These are phyloP conservation scores for Epirrhoe tristata DNA, from an alignment of 2,888 invertebrate genomes.

Conservation along the genomic window DNA sequence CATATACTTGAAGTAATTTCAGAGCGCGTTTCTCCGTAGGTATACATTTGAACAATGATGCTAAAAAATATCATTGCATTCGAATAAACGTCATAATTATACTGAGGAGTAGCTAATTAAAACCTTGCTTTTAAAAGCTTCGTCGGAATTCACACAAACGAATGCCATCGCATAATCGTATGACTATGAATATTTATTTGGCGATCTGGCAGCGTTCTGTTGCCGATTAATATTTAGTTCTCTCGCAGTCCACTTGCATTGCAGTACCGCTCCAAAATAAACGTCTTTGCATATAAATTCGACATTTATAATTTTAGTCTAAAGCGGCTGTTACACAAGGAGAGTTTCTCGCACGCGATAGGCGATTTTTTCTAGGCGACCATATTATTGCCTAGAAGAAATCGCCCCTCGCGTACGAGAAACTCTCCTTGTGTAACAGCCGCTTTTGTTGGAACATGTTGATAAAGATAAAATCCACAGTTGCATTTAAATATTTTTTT, in stretches of 20 bases:
- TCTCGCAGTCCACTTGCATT: slow-evolving; percentile 29
- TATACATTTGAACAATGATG: too few relatives aligned
- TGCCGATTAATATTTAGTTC: slow-evolving; percentile 35
- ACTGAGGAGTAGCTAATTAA: background rate
- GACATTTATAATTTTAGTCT: slow-evolving; percentile 11
- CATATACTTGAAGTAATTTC: too few relatives aligned
- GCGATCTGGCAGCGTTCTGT: slow-evolving; percentile 32
- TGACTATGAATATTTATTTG: slow-evolving; percentile 32
- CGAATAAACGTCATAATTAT: background rate
- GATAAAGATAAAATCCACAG: too few relatives aligned
- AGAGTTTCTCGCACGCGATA: too few relatives aligned
- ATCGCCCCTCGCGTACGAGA: too few relatives aligned
- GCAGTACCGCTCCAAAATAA: slow-evolving; percentile 14
- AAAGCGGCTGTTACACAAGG: too few relatives aligned
- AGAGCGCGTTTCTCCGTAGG: too few relatives aligned
- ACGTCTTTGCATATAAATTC: slow-evolving; percentile 22
- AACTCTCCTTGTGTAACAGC: too few relatives aligned
- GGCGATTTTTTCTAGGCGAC: too few relatives aligned
- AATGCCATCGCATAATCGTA: slow-evolving; percentile 27
- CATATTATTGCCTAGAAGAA: too few relatives aligned
- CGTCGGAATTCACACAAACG: slow-evolving; percentile 11
- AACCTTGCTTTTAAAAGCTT: background rate
- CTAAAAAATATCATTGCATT: too few relatives aligned
- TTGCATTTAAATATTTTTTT: too few relatives aligned
- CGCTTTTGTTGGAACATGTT: background rate